phyloP scores from a whole-genome alignment of 2,888 invertebrate genomes.

The Yponomeuta plumbellus region DNA sequence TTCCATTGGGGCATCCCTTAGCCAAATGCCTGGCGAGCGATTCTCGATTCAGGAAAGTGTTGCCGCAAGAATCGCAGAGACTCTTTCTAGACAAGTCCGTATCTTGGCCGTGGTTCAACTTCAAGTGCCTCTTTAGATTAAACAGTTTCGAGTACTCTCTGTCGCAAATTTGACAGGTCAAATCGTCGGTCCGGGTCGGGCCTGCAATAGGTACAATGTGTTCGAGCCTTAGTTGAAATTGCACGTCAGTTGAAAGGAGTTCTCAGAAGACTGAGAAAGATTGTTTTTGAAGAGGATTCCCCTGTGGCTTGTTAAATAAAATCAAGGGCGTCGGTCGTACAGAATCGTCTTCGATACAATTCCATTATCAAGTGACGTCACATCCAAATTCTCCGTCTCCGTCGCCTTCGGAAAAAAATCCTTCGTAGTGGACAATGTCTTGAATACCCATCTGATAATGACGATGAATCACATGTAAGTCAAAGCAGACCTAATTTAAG shows the following conservation, averaged over 20 bases:
- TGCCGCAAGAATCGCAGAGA: slow-evolving; percentile 19
- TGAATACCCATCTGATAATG: no score
- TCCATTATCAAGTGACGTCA: no score
- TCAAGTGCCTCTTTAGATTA: slow-evolving; percentile 13
- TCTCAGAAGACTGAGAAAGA: not conserved
- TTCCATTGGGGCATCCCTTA: slow-evolving; percentile 12
- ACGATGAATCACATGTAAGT: no score
- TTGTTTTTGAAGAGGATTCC: not conserved
- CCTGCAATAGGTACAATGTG: not conserved
- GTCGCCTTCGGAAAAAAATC: no score
- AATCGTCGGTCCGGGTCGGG: not conserved
- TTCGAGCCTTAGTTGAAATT: not conserved
- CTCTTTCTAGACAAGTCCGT: not conserved
- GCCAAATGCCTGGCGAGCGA: slow-evolving; percentile 19
- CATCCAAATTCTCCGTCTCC: no score
- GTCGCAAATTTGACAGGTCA: not conserved
- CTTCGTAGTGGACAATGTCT: no score
- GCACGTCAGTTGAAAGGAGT: not conserved
- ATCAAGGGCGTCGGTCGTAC: no score
- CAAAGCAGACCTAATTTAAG: no score
- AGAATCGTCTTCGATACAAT: no score
- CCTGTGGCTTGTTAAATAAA: no score
- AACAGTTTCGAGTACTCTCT: not conserved
- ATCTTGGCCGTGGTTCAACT: not conserved
- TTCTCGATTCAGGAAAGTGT: slow-evolving; percentile 13